These are phyloP conservation scores for Deroplatys truncata DNA, from an alignment of 2,888 invertebrate genomes.

Conservation along the genomic window DNA sequence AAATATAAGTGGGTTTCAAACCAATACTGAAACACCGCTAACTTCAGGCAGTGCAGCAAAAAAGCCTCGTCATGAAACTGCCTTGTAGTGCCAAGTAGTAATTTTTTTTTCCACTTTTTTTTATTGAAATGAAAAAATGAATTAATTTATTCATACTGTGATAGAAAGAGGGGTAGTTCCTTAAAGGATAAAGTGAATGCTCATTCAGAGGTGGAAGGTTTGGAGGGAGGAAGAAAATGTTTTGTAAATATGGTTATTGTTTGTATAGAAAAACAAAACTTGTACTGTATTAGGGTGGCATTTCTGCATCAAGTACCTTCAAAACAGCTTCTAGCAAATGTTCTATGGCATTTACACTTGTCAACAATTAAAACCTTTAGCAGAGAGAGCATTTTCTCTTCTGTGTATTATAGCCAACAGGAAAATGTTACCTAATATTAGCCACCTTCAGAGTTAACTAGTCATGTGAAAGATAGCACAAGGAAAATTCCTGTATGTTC, in stretches of 20 bases:
- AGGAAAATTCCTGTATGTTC: neutral
- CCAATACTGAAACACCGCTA: neutral
- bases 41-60: conserved; percentile 13
- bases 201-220: neutral
- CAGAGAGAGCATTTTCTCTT: neutral
- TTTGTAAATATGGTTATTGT: neutral
- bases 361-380: neutral
- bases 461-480: neutral
- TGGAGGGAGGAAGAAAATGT: neutral
- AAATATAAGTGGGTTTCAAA: conserved; percentile 43
- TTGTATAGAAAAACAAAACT: neutral
- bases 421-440: neutral
- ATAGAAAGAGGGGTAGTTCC: conserved; percentile 19
- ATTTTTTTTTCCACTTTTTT: neutral
- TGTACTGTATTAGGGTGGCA: neutral
- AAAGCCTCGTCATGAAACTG: conserved; percentile 42
- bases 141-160: conserved; percentile 41
- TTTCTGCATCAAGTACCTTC: neutral
- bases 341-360: neutral
- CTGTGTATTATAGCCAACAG: neutral
- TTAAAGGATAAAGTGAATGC: neutral
- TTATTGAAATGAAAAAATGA: conserved; percentile 36
- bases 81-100: conserved; percentile 41
- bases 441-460: neutral
- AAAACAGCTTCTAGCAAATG: neutral